Percentiles rank a stretch among this genome's conserved stretches.
Conservation (phyloP, 2,113 vertebrate genomes). For the Spheniscus mendiculus region DNA sequence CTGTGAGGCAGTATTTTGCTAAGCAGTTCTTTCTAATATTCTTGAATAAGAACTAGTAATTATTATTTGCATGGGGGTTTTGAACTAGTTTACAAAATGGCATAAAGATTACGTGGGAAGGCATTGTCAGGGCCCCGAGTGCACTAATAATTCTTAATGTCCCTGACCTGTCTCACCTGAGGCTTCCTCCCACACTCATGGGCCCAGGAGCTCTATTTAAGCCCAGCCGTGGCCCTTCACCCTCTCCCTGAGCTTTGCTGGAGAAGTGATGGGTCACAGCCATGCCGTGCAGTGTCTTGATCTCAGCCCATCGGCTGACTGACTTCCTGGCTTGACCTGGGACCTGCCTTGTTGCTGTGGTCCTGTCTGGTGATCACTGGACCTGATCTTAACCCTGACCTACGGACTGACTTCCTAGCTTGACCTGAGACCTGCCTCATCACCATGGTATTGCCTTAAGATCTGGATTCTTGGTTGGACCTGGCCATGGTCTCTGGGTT, state of each 20-base stretch:
- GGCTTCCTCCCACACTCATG: background rate
- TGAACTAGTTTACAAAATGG: background rate
- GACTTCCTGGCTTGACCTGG: background rate
- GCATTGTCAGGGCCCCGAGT: background rate
- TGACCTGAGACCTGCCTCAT: background rate
- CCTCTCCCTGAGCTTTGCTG: rapidly evolving
- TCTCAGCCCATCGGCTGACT: rapidly evolving
- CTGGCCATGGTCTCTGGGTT: background rate
- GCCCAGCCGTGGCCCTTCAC: rapidly evolving
- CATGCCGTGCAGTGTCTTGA: rapidly evolving
- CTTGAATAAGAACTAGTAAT: background rate
- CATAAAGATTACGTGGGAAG: background rate
- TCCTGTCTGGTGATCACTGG: background rate
- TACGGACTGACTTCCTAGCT: background rate
- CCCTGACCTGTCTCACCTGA: background rate
- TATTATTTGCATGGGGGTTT: background rate
- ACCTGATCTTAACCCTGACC: background rate
- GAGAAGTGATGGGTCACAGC: rapidly evolving
- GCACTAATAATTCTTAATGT: background rate
- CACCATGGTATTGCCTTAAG: background rate
- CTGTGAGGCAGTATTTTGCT: background rate
- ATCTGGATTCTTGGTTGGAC: background rate
- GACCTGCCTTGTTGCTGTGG: background rate
- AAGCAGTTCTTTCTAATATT: background rate
- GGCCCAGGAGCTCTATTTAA: background rate